Conservation (phyloP, 2,797 vertebrate genomes). For the Oryzias sinensis region DNA sequence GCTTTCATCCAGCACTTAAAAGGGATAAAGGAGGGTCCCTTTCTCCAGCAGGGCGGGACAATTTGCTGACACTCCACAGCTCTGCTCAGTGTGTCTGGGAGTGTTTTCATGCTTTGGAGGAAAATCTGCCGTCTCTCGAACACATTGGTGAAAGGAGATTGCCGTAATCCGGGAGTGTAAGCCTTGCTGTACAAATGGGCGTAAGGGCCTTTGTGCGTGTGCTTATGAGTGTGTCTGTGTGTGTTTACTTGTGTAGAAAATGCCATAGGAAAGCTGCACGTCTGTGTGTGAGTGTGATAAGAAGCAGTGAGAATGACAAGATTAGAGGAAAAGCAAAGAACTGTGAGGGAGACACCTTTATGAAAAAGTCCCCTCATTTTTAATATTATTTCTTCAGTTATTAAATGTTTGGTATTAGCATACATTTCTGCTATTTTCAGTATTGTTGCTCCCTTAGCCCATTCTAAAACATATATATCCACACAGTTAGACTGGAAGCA, state of each 20-base stretch:
- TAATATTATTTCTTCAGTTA: not conserved
- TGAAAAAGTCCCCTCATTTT: slow-evolving; percentile 17
- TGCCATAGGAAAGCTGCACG: slow-evolving; percentile 45
- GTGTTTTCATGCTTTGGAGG: slow-evolving; percentile 49
- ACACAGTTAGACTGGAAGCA: no score
- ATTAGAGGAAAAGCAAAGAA: slow-evolving; percentile 28
- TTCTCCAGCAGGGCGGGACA: slow-evolving; percentile 49
- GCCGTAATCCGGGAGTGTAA: slow-evolving; percentile 79
- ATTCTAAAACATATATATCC: no score
- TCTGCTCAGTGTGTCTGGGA: slow-evolving; percentile 47
- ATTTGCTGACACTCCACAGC: slow-evolving; percentile 38
- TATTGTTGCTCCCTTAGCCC: no score
- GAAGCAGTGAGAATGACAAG: slow-evolving; percentile 38
- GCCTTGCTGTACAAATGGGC: slow-evolving; percentile 74
- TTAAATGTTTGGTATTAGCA: not conserved
- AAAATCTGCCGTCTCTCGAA: slow-evolving; percentile 63
- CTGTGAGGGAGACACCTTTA: slow-evolving; percentile 16
- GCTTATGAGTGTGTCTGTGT: slow-evolving; percentile 14
- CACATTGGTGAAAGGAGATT: slow-evolving; percentile 75
- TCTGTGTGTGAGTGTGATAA: slow-evolving; percentile 70
- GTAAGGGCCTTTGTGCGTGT: slow-evolving; percentile 62
- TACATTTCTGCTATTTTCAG: not conserved
- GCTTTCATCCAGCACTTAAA: slow-evolving; percentile 48
- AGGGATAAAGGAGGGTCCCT: slow-evolving; percentile 50
- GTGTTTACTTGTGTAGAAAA: slow-evolving; percentile 33